Evolutionary conservation across 2,797 vertebrate species (phyloP), one percentile per base, ranked within the genome.

Genomic region (Anguilla anguilla): DNA sequence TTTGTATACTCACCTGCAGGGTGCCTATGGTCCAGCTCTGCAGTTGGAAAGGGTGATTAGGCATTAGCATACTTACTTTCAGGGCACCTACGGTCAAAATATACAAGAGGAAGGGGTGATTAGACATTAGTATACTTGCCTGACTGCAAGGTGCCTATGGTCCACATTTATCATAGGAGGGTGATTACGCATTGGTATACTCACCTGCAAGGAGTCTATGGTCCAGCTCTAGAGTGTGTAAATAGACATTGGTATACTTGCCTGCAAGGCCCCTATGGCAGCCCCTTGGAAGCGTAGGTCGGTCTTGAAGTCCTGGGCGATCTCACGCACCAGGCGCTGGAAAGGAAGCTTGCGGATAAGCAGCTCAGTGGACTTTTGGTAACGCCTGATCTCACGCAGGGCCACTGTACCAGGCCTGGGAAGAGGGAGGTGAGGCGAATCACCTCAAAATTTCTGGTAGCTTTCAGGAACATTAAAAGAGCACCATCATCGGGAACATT

Each of bases 241-340:
- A 67, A n/a, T n/a, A n/a, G 25, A 57, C 11, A 57, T 35, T 39
- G 4, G 31, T 35, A 39, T 69, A 51, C 86, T 94, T 93, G 97
- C 96, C 96, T 97, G 96, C 94, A 97, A 96, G 94, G 96, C 96
- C 94, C 96, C 96, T 79, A 97, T 97, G 91, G 96, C 96, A 91
- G 96, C 95, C 81, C 96, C 97, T 92, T 97, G 96, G 92, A 97
- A 97, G 94, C 96, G 95, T 95, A 97, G 95, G 87, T 97, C 96
- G 94, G 96, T 97, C 92, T 97, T 97, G 94, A 97, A 97, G 92
- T 97, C 96, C 96, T 97, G 96, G 95, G 96, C 96, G 92, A 97
- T 97, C 94, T 97, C 96, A 92, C 95, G 95, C 91, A 97, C 96
- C 93, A 97, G 94, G 86, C 95, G 95, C 91, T 97, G 96, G 94